Conservation (phyloP, 2,888 invertebrate genomes). For the Drosophila mulleri region DNA sequence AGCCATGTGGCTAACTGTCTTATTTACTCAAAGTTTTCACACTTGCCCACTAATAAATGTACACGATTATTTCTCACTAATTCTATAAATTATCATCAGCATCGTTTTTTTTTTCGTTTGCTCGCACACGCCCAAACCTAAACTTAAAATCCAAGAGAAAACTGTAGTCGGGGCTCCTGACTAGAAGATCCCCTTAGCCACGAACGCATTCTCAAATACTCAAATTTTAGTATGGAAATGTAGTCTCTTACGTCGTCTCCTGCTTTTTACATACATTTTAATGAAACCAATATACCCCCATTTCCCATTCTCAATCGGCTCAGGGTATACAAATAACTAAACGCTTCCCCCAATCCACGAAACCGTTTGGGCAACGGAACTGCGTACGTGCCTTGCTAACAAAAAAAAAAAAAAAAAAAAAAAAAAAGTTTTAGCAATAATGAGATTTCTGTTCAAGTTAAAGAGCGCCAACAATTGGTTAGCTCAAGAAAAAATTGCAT, state of each 20-base stretch:
- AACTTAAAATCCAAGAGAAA: slow-evolving; percentile 15
- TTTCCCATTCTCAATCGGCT: too few relatives aligned
- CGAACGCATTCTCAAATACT: too few relatives aligned
- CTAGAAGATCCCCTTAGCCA: too few relatives aligned
- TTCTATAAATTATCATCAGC: slow-evolving; percentile 73
- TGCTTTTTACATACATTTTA: too few relatives aligned
- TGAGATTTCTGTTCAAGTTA: slow-evolving; percentile 22
- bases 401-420: neutral
- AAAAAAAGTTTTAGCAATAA: neutral
- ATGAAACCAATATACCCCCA: too few relatives aligned
- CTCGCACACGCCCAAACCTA: slow-evolving; percentile 14
- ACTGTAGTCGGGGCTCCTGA: too few relatives aligned
- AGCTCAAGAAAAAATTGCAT: neutral
- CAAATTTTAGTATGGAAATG: too few relatives aligned
- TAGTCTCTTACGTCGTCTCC: too few relatives aligned
- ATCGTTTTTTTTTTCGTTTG: slow-evolving; percentile 26
- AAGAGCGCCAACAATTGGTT: slow-evolving; percentile 1
- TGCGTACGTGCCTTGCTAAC: slow-evolving; percentile 32
- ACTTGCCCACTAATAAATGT: slow-evolving; percentile 74
- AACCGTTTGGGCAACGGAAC: slow-evolving; percentile 30
- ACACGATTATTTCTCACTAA: slow-evolving; percentile 80
- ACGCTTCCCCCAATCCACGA: neutral
- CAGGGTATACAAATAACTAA: neutral
- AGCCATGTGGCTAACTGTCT: slow-evolving; percentile 34
- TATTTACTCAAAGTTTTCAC: slow-evolving; percentile 70